Conservation (phyloP, 37 sponge, comb jelly and placozoan species). For the Eunapius fragilis region DNA sequence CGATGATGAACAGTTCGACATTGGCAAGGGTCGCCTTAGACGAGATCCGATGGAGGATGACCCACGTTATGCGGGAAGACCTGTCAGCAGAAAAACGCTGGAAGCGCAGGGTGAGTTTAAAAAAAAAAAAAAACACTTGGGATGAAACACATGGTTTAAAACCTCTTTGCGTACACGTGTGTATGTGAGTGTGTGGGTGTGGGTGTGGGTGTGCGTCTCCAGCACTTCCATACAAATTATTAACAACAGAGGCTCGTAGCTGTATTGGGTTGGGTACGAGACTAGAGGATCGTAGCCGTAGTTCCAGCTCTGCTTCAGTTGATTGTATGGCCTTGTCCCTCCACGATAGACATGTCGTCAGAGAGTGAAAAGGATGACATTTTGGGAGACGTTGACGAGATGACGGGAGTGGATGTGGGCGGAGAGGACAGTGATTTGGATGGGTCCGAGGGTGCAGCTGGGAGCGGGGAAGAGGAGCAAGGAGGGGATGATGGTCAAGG, state of each 20-base stretch:
- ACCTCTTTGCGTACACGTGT: conserved; percentile 18
- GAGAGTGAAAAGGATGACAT: neutral
- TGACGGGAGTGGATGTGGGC: neutral
- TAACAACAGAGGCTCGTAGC: too few relatives aligned
- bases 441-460: neutral
- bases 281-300: too few relatives aligned
- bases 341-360: neutral
- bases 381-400: neutral
- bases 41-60: conserved; percentile 41
- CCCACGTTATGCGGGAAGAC: conserved; percentile 63
- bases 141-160: neutral
- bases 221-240: too few relatives aligned
- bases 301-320: too few relatives aligned
- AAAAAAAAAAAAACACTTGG: too few relatives aligned
- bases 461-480: neutral
- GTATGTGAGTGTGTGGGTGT: conserved; percentile 15
- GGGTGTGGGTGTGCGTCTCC: conserved; percentile 2
- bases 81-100: conserved; percentile 47
- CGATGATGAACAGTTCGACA: neutral
- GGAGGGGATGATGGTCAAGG: neutral
- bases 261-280: too few relatives aligned
- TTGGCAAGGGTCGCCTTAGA: neutral
- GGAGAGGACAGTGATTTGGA: conserved; percentile 4
- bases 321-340: neutral
- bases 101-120: conserved; percentile 23